Base-by-base conservation (phyloP, 2,888 invertebrate genomes). In the Lycophotia porphyrea region DNA sequence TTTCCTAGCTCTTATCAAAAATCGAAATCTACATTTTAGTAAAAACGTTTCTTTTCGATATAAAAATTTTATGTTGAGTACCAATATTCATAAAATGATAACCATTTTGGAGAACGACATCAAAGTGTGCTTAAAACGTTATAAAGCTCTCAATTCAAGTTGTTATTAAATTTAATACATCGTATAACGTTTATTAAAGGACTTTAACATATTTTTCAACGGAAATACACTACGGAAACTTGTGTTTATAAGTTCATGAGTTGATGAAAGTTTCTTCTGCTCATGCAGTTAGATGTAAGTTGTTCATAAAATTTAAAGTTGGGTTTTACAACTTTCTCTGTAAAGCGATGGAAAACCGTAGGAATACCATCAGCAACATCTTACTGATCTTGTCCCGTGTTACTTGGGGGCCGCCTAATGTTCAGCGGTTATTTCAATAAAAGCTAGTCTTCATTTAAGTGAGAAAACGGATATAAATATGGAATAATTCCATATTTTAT, bases 151-250 rank as follows among this genome's bases (percentile, higher is more conserved):
- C 69, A 68, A 76, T 85, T 86, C 69, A 77, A 87, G 81, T 79
- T 76, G 80, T 65, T 81, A 87, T 88, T 72, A 87, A 87, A 84
- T 87, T 83, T 82, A 80, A 78, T 81, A 84, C 68, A 49, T 74
- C 81, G 58, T 85, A 81, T 71, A 87, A 81, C 77, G 76, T 86
- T 89, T 81, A 81, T 78, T 81, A 76, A 74, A 68, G 55, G 2
- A 63, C 21, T 60, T 82, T 76, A 69, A 63, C 39, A 55, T 73
- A 69, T 66, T 76, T 81, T 79, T 71, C 64, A 52, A 60, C 58
- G 42, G 60, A 68, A 71, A 65, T 47, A n/a, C 27, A 49, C 36
- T 42, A 39, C 44, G 31, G 31, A 42, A 34, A 60, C 44, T 75
- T 71, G 39, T 9, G n/a, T 75, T 74, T 73, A 65, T 66, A 63